Percentiles rank a stretch among this genome's conserved stretches.
These are phyloP conservation scores for Nothura maculosa DNA, from an alignment of 2,797 vertebrate species.

Conservation along the genomic window DNA sequence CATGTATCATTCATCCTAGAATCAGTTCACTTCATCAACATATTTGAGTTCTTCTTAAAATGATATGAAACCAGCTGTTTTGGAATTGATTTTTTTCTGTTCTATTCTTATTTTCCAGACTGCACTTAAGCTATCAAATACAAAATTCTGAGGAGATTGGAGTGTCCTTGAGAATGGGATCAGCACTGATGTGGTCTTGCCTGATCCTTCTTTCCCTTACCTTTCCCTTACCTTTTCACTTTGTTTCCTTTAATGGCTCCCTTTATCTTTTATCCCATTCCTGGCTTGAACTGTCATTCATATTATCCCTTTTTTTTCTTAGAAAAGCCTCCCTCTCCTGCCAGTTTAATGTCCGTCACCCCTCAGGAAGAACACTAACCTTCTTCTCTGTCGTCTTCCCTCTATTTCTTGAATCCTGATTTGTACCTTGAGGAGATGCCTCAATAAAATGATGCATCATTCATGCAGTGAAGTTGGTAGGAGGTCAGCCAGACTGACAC, in stretches of 20 bases:
- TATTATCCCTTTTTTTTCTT: not conserved
- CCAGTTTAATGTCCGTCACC: not conserved
- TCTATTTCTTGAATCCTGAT: not conserved
- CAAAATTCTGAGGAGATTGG: not conserved
- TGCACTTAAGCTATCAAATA: not conserved
- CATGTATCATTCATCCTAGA: not conserved
- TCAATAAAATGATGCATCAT: not conserved
- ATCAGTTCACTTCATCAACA: not conserved
- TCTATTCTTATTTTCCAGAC: not conserved
- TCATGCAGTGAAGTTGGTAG: not conserved
- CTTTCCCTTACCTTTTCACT: not conserved
- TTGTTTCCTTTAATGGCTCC: slow-evolving; percentile 11
- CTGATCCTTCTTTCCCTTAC: slow-evolving; percentile 44
- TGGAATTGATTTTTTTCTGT: not conserved
- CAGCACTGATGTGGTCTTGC: not conserved
- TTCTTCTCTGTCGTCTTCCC: not conserved
- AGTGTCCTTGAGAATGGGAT: not conserved
- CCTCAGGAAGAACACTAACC: not conserved
- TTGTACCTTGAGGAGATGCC: not conserved
- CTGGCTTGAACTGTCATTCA: slow-evolving; percentile 9
- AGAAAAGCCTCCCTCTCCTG: not conserved
- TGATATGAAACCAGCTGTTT: not conserved
- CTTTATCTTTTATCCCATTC: slow-evolving; percentile 35
- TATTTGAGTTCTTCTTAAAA: not conserved
- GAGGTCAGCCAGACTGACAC: not conserved